These are phyloP conservation scores for Dasypus novemcinctus DNA, from an alignment of 2,113 vertebrate species.

Conservation along the genomic window DNA sequence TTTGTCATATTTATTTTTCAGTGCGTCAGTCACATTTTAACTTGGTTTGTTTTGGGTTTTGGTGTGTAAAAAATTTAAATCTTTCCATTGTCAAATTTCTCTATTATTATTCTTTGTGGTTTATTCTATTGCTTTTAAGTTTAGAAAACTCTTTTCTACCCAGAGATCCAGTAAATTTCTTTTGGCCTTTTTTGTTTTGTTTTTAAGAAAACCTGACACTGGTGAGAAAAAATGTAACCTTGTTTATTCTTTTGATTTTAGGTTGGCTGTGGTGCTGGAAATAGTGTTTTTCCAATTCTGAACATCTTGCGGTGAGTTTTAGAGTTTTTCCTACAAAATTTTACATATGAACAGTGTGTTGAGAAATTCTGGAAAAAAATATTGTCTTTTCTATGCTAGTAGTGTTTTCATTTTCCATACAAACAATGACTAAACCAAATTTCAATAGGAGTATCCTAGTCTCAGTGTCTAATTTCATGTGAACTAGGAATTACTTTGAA, in stretches of 20 bases:
- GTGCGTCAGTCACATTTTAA: neutral
- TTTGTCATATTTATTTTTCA: slow-evolving; percentile 32
- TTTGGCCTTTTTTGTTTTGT: neutral
- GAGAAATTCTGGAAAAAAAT: slow-evolving; percentile 55
- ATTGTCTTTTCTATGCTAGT: slow-evolving; percentile 25
- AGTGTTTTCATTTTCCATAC: slow-evolving; percentile 30
- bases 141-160: slow-evolving; percentile 30
- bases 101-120: slow-evolving; percentile 15
- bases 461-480: slow-evolving; percentile 32
- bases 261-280: slow-evolving; percentile 95
- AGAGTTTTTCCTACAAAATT: slow-evolving; percentile 50
- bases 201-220: slow-evolving; percentile 36
- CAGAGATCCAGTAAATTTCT: slow-evolving; percentile 15
- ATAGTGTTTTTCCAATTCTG: slow-evolving; percentile 94
- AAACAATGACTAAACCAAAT: slow-evolving; percentile 37
- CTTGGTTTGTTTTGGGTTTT: slow-evolving; percentile 35
- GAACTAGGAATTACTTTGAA: slow-evolving; percentile 17
- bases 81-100: neutral
- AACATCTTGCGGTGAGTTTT: slow-evolving; percentile 86
- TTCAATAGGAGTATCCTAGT: slow-evolving; percentile 40
- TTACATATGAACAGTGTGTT: slow-evolving; percentile 52
- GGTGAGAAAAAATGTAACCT: slow-evolving; percentile 51
- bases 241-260: slow-evolving; percentile 79
- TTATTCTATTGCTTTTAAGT: slow-evolving; percentile 39
- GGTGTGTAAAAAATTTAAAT: neutral